Evolutionary conservation across 2,888 invertebrate species (phyloP).

Genomic region (Drosophila pseudotalamancana): DNA sequence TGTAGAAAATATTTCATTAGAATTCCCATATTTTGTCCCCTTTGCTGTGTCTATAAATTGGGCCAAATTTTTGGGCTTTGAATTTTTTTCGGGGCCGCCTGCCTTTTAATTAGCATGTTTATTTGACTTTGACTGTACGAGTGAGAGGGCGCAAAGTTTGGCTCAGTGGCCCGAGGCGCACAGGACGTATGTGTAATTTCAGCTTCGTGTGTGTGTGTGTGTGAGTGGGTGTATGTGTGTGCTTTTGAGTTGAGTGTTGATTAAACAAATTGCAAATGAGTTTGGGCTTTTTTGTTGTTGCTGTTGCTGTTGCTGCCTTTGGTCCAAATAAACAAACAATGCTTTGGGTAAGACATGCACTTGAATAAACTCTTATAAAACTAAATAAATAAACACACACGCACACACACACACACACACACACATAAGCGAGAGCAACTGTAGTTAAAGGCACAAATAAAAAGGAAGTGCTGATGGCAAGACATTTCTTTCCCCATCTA

Average conservation of each 20-base stretch:
- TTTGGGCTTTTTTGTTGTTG: slow-evolving; percentile 50
- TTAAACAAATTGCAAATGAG: slow-evolving; percentile 79
- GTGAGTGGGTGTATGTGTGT: slow-evolving; percentile 34
- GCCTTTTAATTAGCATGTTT: slow-evolving; percentile 77
- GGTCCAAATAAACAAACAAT: slow-evolving; percentile 65
- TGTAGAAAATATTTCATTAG: not conserved
- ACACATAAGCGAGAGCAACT: slow-evolving; percentile 12
- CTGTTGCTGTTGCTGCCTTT: slow-evolving; percentile 23
- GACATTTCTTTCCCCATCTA: slow-evolving; percentile 12
- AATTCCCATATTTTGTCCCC: not conserved
- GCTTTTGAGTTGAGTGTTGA: slow-evolving; percentile 68
- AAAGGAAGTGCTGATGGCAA: slow-evolving; percentile 41
- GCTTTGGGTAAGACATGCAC: slow-evolving; percentile 68
- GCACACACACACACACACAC: slow-evolving; percentile 17
- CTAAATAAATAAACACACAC: slow-evolving; percentile 62
- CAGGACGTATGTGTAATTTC: slow-evolving; percentile 35
- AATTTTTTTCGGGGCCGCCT: slow-evolving; percentile 31
- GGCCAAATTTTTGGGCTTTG: slow-evolving; percentile 57
- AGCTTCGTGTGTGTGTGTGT: slow-evolving; percentile 43
- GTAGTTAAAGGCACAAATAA: slow-evolving; percentile 65
- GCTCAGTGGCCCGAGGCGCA: slow-evolving; percentile 12
- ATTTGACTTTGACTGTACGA: slow-evolving; percentile 62
- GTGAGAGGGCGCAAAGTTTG: slow-evolving; percentile 40
- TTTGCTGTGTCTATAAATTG: slow-evolving; percentile 53
- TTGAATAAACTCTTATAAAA: slow-evolving; percentile 77